Evolutionary conservation across 2,797 vertebrate genomes (phyloP).

Genomic region (Peromyscus attwateri): DNA sequence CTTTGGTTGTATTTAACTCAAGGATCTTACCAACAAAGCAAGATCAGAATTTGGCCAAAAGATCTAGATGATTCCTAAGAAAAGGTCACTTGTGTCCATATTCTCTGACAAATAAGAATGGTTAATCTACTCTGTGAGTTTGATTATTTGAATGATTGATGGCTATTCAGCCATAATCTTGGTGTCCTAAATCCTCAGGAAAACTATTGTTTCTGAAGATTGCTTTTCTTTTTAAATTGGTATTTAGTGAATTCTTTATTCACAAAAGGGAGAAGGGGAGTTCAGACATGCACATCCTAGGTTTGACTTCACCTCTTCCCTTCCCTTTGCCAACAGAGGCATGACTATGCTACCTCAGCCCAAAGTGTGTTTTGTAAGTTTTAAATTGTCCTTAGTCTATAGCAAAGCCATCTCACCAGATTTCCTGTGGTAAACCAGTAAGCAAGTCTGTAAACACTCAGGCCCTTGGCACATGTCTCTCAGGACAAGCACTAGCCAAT

Average conservation of each 20-base stretch:
- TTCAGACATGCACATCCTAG: constrained; percentile 44
- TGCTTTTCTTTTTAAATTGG: constrained; percentile 55
- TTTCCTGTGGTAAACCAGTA: constrained; percentile 57
- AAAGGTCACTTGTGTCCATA: constrained; percentile 1
- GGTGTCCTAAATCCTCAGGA: constrained; percentile 15
- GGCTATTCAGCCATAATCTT: constrained; percentile 65
- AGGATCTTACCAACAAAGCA: constrained; percentile 24
- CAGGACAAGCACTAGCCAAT: background rate
- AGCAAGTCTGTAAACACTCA: constrained; percentile 24
- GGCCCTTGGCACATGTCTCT: background rate
- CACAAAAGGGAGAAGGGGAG: background rate
- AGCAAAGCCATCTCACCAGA: constrained; percentile 20
- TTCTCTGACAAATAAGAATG: background rate
- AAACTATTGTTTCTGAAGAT: constrained; percentile 38
- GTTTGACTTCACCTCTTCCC: constrained; percentile 28
- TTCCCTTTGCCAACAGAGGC: constrained; percentile 39
- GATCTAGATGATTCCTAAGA: background rate
- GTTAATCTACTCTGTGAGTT: constrained; percentile 69
- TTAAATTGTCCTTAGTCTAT: constrained; percentile 48
- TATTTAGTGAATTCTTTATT: constrained; percentile 59
- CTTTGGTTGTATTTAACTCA: constrained; percentile 28
- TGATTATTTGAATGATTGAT: constrained; percentile 22
- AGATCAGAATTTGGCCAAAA: constrained; percentile 49
- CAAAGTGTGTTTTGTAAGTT: constrained; percentile 46
- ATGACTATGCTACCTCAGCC: background rate